Evolutionary conservation across 2,113 vertebrate genomes (phyloP).

Genomic region (Chionodraco myersi): DNA sequence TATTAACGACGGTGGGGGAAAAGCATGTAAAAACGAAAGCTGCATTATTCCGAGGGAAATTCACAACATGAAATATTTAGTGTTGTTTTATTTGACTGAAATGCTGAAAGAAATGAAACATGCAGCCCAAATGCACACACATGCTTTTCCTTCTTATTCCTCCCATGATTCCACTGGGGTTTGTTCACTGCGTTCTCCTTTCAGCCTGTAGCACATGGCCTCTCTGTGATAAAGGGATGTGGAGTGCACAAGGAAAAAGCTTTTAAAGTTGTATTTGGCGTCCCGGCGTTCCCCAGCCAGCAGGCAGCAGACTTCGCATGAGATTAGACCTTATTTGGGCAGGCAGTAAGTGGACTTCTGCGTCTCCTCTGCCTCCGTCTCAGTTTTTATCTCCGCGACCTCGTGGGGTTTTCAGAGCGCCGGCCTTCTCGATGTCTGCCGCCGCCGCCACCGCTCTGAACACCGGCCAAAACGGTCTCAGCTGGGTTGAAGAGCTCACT

Average conservation of each 20-base stretch:
- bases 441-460: slow-evolving; percentile 34
- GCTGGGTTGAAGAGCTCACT: slow-evolving; percentile 9
- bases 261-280: slow-evolving; percentile 77
- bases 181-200: slow-evolving; percentile 46
- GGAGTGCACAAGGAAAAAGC: slow-evolving; percentile 66
- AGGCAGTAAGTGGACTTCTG: slow-evolving; percentile 59
- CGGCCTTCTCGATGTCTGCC: slow-evolving; percentile 38
- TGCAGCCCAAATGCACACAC: slow-evolving; percentile 24
- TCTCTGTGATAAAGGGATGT: slow-evolving; percentile 75
- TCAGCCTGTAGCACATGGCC: slow-evolving; percentile 68
- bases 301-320: slow-evolving; percentile 71
- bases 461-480: slow-evolving; percentile 27
- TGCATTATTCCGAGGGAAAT: slow-evolving; percentile 72
- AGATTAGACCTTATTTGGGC: slow-evolving; percentile 78
- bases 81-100: slow-evolving; percentile 73
- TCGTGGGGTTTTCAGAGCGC: slow-evolving; percentile 28
- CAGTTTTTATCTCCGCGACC: slow-evolving; percentile 43
- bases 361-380: slow-evolving; percentile 44
- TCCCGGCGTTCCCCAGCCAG: slow-evolving; percentile 69
- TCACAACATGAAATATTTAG: slow-evolving; percentile 77
- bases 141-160: slow-evolving; percentile 25
- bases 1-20: slow-evolving; percentile 69
- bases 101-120: slow-evolving; percentile 63
- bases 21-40: slow-evolving; percentile 70
- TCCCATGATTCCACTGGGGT: slow-evolving; percentile 64